Evolutionary conservation across 2,113 vertebrate species (phyloP).

Genomic region (Neofelis nebulosa): DNA sequence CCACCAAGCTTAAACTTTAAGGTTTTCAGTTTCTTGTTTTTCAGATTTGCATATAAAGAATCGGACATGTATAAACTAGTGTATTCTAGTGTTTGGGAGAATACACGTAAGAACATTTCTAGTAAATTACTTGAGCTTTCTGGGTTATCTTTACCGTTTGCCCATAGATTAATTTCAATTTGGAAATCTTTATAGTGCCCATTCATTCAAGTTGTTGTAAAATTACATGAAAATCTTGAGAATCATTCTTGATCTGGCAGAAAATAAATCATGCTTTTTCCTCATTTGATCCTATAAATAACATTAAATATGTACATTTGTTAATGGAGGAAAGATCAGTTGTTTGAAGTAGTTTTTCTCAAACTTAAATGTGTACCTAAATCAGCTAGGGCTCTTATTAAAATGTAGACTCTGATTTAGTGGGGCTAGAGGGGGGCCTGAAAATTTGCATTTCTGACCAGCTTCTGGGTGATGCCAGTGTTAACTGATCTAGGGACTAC

Average conservation of each 20-base stretch:
- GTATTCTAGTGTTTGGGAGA: not conserved
- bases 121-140: not conserved
- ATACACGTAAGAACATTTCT: not conserved
- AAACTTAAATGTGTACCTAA: not conserved
- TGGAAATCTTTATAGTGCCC: not conserved
- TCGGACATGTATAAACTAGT: not conserved
- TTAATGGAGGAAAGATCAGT: constrained; percentile 32
- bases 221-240: not conserved
- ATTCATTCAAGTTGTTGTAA: not conserved
- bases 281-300: constrained; percentile 23
- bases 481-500: not conserved
- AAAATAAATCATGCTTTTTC: not conserved
- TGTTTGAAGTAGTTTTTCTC: not conserved
- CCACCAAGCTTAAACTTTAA: constrained; percentile 15
- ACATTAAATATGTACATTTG: constrained; percentile 3
- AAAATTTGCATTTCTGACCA: not conserved
- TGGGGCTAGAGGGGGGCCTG: not conserved
- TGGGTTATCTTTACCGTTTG: not conserved
- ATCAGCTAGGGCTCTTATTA: not conserved
- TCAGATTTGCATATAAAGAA: constrained; percentile 32
- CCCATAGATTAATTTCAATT: constrained; percentile 39
- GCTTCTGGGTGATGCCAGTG: not conserved
- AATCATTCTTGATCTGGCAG: not conserved
- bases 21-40: constrained; percentile 16
- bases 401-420: not conserved